These are phyloP conservation scores for Strigamia transsilvanica DNA, from an alignment of 2,888 invertebrate species.

Conservation along the genomic window DNA sequence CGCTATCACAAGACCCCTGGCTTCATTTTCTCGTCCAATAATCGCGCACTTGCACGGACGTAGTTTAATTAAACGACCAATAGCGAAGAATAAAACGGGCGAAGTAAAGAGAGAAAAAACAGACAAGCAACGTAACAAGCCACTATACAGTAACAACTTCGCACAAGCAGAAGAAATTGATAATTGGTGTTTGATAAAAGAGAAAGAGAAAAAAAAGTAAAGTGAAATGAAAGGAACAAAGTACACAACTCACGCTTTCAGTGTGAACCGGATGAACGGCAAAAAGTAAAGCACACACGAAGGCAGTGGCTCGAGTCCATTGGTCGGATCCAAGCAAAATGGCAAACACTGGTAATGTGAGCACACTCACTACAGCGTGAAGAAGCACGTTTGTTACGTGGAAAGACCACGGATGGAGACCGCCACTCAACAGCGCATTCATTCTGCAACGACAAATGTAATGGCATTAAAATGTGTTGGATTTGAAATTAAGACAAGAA, in stretches of 20 bases:
- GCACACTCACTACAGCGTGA: conserved; percentile 72
- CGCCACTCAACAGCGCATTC: conserved; percentile 71
- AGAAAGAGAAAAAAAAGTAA: background rate
- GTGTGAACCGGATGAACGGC: conserved; percentile 92
- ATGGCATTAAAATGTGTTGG: background rate
- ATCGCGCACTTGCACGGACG: conserved; percentile 35
- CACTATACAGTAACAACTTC: background rate
- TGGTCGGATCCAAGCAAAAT: conserved; percentile 63
- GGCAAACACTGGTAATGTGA: conserved; percentile 68
- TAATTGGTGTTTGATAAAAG: conserved; percentile 4
- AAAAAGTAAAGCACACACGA: conserved; percentile 78
- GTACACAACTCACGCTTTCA: conserved; percentile 74
- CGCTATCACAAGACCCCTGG: conserved; percentile 26
- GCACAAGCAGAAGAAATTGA: conserved; percentile 13
- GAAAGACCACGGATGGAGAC: conserved; percentile 69
- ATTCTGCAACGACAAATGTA: conserved; percentile 59
- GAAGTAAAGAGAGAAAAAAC: background rate
- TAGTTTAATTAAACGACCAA: conserved; percentile 30
- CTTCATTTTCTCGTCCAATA: conserved; percentile 38
- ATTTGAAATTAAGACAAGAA: no score
- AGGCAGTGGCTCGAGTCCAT: conserved; percentile 63
- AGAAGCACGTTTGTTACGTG: conserved; percentile 80
- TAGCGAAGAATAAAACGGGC: conserved; percentile 1
- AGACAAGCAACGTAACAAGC: conserved; percentile 27
- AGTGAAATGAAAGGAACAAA: background rate